Percentiles rank a stretch among this genome's conserved stretches.
Conservation (phyloP, 2,113 vertebrate genomes). For the Mormyrus iriodes region DNA sequence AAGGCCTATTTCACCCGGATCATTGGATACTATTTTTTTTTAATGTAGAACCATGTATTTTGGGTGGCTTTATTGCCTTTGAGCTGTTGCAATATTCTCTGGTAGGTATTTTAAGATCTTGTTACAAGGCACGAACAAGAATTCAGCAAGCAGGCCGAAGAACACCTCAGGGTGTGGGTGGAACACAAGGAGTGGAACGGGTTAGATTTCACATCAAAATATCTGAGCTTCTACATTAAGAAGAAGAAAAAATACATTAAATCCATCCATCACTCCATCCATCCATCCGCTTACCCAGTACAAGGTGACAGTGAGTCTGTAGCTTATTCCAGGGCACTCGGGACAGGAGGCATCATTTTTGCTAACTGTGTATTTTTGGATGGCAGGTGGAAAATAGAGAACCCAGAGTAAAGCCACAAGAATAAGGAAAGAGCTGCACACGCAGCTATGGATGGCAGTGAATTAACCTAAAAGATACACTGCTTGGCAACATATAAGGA, state of each 20-base stretch:
- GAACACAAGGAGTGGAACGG: background rate
- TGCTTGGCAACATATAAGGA: background rate
- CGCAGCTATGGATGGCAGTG: background rate
- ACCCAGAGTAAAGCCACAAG: background rate
- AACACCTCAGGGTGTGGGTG: constrained; percentile 12
- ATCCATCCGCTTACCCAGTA: background rate
- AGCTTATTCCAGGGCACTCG: background rate
- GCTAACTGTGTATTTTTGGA: background rate
- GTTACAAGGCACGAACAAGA: background rate
- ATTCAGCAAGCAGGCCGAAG: background rate
- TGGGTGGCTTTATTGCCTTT: background rate
- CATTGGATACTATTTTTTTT: background rate
- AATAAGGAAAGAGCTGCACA: background rate
- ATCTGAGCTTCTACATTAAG: background rate
- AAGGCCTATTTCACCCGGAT: background rate
- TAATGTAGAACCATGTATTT: background rate
- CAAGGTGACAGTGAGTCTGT: background rate
- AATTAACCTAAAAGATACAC: background rate
- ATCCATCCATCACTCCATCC: background rate
- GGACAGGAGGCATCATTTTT: background rate
- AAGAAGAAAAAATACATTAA: background rate
- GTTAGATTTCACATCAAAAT: constrained; percentile 7
- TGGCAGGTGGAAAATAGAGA: background rate
- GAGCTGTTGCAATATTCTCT: background rate
- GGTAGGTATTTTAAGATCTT: constrained; percentile 11